These are phyloP conservation scores for Meiosimyza decipiens DNA, from an alignment of 2,888 invertebrate genomes.

Conservation along the genomic window DNA sequence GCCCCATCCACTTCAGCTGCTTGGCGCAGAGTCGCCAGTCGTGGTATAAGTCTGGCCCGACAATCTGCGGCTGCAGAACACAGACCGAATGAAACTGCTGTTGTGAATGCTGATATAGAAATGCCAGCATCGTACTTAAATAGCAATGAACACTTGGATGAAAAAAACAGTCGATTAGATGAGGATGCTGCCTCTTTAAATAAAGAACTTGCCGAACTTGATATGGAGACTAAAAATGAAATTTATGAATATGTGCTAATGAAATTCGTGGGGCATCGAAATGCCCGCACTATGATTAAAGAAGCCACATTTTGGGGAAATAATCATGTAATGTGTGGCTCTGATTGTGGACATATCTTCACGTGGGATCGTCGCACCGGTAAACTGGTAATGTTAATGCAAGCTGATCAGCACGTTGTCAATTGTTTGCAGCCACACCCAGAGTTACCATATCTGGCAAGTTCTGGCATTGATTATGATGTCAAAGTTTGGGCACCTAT, in stretches of 20 bases:
- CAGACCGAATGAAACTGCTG: constrained; percentile 6
- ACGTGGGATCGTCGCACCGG: constrained; percentile 81
- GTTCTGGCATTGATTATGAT: constrained; percentile 90
- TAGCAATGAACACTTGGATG: constrained; percentile 34
- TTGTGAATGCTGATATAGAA: constrained; percentile 35
- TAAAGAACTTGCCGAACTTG: constrained; percentile 54
- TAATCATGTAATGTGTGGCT: constrained; percentile 85
- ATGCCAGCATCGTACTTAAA: constrained; percentile 32
- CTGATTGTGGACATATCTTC: constrained; percentile 89
- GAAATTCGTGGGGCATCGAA: constrained; percentile 82
- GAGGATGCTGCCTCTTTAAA: constrained; percentile 50
- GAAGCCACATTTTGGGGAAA: constrained; percentile 88
- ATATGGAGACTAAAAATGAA: constrained; percentile 51
- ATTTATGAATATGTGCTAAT: constrained; percentile 70
- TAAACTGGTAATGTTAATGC: constrained; percentile 77
- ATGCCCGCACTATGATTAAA: constrained; percentile 84
- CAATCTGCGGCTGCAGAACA: constrained; percentile 26
- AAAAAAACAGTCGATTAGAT: constrained; percentile 46
- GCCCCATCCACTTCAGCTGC: constrained; percentile 47
- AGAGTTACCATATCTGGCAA: constrained; percentile 78
- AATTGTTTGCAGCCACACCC: constrained; percentile 90
- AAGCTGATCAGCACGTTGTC: constrained; percentile 85
- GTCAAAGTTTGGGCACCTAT: constrained; percentile 85
- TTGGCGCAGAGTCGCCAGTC: constrained; percentile 51
- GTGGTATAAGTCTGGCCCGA: constrained; percentile 45